phyloP scores from a whole-genome alignment of 2,888 invertebrate genomes.

The Escarpia spicata region DNA sequence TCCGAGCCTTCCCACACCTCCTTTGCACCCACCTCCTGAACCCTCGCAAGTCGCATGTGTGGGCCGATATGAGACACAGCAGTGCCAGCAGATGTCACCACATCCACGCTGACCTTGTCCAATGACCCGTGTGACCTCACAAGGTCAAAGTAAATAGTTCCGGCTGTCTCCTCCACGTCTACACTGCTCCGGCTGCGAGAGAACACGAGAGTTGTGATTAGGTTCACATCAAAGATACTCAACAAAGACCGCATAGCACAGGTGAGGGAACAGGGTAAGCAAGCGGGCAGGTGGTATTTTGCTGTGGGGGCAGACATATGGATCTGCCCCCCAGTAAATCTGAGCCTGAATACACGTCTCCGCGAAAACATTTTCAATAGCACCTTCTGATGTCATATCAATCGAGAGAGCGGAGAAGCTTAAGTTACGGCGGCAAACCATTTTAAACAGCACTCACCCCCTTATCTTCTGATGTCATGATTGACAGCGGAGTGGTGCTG shows the following conservation, averaged over 20 bases:
- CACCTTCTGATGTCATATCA: no score
- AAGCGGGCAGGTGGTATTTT: no score
- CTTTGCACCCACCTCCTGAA: constrained; percentile 36
- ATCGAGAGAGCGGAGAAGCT: no score
- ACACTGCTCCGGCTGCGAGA: constrained; percentile 43
- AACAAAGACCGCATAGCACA: neutral
- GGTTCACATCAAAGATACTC: neutral
- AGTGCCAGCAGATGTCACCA: constrained; percentile 51
- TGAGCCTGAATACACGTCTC: no score
- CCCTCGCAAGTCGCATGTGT: constrained; percentile 29
- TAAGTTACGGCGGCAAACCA: no score
- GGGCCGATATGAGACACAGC: constrained; percentile 45
- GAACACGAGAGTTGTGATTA: neutral
- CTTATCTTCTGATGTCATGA: no score
- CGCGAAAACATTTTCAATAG: no score
- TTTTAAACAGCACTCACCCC: no score
- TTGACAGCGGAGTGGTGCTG: no score
- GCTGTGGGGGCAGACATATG: no score
- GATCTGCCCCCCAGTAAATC: no score
- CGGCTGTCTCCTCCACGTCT: constrained; percentile 55
- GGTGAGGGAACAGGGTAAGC: no score
- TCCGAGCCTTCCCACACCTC: neutral
- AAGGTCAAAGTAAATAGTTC: constrained; percentile 54
- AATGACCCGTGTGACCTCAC: constrained; percentile 52
- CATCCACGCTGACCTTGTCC: constrained; percentile 55